A percentile compares a stretch with the other conserved stretches of the same genome.
Evolutionary conservation across 2,113 vertebrate genomes (phyloP).

Genomic region (Stomatorhinus ivindoensis): DNA sequence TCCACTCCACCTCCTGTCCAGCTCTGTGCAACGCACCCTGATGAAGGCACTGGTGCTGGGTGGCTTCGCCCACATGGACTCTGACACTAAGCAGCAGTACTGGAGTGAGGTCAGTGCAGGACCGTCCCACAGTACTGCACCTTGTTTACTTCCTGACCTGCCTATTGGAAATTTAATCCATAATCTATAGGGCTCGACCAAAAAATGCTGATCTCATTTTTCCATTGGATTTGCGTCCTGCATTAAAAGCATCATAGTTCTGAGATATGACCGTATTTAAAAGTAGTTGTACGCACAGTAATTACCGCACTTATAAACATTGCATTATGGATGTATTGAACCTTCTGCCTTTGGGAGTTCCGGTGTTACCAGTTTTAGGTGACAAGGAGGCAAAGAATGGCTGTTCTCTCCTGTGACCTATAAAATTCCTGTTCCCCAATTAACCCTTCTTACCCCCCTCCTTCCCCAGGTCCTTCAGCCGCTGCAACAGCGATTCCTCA

Average conservation of each 20-base stretch:
- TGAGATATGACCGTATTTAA: background rate
- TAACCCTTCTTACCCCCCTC: background rate
- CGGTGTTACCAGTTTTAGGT: background rate
- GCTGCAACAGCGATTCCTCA: slow-evolving; percentile 90
- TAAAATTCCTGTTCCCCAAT: background rate
- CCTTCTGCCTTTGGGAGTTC: background rate
- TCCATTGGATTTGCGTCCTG: background rate
- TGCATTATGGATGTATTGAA: background rate
- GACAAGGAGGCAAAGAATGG: background rate
- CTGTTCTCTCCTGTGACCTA: background rate
- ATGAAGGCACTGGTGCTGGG: slow-evolving; percentile 97
- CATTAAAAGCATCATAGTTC: background rate
- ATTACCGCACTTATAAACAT: background rate
- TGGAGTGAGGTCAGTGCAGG: slow-evolving; percentile 80
- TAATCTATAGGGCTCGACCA: background rate
- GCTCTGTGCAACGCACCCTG: slow-evolving; percentile 85
- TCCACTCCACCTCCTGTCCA: slow-evolving; percentile 87
- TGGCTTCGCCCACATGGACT: slow-evolving; percentile 97
- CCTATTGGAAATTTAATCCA: background rate
- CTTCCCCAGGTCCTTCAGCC: slow-evolving; percentile 82
- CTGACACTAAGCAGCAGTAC: slow-evolving; percentile 93
- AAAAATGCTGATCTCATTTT: background rate
- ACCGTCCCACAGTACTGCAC: background rate
- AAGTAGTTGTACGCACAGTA: background rate
- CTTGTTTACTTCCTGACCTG: background rate